Evolutionary conservation across 1,140 invertebrate genomes (phyloP).

Genomic region (Brachionus koreanus): DNA sequence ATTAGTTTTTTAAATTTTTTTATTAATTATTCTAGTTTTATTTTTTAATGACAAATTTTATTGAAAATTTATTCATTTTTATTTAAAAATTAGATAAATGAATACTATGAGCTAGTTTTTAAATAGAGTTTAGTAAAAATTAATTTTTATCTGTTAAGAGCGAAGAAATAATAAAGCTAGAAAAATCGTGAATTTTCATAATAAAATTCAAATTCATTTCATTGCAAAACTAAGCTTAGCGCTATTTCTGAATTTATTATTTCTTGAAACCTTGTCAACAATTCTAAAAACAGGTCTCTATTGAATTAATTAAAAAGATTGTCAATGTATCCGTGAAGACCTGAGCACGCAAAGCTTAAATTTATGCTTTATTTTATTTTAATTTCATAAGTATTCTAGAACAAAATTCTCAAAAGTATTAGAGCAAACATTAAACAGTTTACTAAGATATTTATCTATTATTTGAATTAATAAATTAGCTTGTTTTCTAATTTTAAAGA

Average conservation of each 20-base stretch:
- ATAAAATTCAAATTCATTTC: neutral
- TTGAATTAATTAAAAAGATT: neutral
- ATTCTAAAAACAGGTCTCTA: neutral
- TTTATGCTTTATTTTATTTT: neutral
- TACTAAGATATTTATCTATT: too few species aligned
- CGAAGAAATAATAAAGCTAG: neutral
- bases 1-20: neutral
- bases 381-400: neutral
- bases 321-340: neutral
- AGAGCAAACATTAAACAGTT: too few species aligned
- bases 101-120: neutral
- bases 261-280: slow-evolving; percentile 17
- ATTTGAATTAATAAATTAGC: too few species aligned
- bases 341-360: neutral
- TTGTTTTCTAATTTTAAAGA: too few species aligned
- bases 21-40: neutral
- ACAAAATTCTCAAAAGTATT: neutral
- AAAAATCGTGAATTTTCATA: neutral
- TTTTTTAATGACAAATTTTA: neutral
- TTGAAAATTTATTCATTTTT: neutral
- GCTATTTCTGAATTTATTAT: neutral
- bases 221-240: neutral
- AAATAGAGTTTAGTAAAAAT: neutral
- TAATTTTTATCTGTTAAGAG: neutral
- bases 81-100: neutral